Evolutionary conservation across 2,113 vertebrate species (phyloP).

Genomic region (Melanerpes formicivorus): DNA sequence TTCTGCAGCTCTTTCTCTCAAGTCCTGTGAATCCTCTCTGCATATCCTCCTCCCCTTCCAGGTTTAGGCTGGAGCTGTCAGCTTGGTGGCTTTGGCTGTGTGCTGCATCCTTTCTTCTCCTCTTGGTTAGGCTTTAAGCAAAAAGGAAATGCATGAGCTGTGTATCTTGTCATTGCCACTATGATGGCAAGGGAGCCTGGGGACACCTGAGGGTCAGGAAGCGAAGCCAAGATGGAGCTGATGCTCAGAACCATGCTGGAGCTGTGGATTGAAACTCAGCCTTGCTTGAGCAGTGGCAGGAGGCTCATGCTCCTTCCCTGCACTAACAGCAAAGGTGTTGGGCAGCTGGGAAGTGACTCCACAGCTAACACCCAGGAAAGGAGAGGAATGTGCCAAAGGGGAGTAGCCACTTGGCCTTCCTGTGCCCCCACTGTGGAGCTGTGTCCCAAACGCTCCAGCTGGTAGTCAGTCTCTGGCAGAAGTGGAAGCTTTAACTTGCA

Average conservation of each 20-base stretch:
- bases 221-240: background rate
- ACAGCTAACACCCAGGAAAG: background rate
- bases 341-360: background rate
- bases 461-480: background rate
- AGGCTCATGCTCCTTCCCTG: background rate
- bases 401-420: background rate
- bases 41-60: background rate
- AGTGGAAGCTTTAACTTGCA: conserved; percentile 7
- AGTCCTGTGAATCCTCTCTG: background rate
- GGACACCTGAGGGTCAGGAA: background rate
- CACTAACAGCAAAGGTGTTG: background rate
- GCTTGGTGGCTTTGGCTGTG: background rate
- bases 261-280: background rate
- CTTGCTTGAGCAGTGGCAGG: background rate
- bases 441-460: conserved; percentile 24
- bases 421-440: background rate
- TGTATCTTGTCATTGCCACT: background rate
- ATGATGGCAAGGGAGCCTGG: background rate
- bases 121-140: background rate
- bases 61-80: background rate
- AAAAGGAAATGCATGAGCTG: background rate
- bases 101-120: background rate
- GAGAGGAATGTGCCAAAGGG: background rate
- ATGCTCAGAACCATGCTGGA: background rate
- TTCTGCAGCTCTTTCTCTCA: background rate